A percentile compares a stretch with the other conserved stretches of the same genome.
Conservation (phyloP, 2,113 vertebrate genomes). For the Neodon shergylaensis region DNA sequence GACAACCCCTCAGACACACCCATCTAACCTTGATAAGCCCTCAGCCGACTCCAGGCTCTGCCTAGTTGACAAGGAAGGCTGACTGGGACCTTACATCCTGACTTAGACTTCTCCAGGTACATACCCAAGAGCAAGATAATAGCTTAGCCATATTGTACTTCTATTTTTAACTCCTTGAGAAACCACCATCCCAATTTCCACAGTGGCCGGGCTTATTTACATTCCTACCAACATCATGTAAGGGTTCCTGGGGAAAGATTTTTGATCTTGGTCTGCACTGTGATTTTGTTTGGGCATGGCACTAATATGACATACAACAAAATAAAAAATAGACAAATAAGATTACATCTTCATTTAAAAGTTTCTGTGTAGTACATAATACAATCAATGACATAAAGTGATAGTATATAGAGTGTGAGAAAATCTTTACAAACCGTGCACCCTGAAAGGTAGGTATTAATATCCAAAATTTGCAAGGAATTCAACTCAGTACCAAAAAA, state of each 20-base stretch:
- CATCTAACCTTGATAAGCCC: neutral
- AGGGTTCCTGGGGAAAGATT: neutral
- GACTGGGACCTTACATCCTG: neutral
- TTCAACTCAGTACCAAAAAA: neutral
- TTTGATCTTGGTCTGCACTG: neutral
- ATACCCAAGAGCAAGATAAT: neutral
- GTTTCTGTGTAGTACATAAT: neutral
- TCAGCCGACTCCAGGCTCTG: neutral
- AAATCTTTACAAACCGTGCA: neutral
- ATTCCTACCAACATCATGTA: neutral
- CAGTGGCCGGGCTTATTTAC: neutral
- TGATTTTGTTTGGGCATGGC: neutral
- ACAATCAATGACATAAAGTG: neutral
- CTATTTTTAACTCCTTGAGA: neutral
- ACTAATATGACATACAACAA: neutral
- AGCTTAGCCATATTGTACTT: neutral
- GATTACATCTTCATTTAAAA: neutral
- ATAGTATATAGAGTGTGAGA: neutral
- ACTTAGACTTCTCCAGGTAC: neutral
- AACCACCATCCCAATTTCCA: neutral
- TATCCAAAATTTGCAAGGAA: neutral
- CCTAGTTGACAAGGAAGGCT: neutral
- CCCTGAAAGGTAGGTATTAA: neutral
- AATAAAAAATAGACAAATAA: neutral
- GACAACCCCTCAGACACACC: neutral